phyloP scores from a whole-genome alignment of 2,888 invertebrate genomes.

The Parascotia fuliginaria region DNA sequence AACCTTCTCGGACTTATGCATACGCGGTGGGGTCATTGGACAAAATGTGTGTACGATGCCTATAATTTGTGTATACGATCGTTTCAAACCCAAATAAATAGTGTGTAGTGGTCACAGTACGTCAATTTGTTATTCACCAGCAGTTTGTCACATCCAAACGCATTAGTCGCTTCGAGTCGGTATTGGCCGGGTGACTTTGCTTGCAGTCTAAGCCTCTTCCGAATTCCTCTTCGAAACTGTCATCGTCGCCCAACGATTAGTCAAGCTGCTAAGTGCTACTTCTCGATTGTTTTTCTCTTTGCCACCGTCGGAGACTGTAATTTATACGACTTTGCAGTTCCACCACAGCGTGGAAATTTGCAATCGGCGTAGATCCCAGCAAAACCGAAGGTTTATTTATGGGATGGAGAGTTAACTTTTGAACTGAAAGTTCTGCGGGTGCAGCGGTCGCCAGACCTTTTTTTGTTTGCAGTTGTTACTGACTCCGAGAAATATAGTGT shows the following conservation, averaged over 20 bases:
- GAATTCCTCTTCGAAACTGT: constrained; percentile 69
- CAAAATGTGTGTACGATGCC: not conserved
- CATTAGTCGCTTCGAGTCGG: constrained; percentile 55
- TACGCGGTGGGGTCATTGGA: not conserved
- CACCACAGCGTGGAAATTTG: constrained; percentile 76
- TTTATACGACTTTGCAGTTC: constrained; percentile 84
- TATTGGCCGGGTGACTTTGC: constrained; percentile 51
- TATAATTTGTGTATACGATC: constrained; percentile 11
- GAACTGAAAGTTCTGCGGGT: constrained; percentile 77
- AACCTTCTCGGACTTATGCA: not conserved
- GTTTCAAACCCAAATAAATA: constrained; percentile 1
- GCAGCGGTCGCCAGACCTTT: constrained; percentile 70
- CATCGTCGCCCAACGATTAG: constrained; percentile 79
- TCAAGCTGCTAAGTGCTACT: constrained; percentile 83
- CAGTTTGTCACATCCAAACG: constrained; percentile 62
- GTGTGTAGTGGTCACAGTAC: constrained; percentile 25
- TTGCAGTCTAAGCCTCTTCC: constrained; percentile 61
- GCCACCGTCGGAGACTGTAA: constrained; percentile 76
- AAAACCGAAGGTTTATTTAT: constrained; percentile 86
- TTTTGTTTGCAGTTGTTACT: constrained; percentile 67
- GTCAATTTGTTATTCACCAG: constrained; percentile 54
- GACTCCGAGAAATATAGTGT: constrained; percentile 60
- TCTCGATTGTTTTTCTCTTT: constrained; percentile 82
- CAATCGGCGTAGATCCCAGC: constrained; percentile 79
- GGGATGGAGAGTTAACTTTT: constrained; percentile 76